Base-by-base conservation (phyloP, 2,888 invertebrate species). In the Cylloceria caligata region DNA sequence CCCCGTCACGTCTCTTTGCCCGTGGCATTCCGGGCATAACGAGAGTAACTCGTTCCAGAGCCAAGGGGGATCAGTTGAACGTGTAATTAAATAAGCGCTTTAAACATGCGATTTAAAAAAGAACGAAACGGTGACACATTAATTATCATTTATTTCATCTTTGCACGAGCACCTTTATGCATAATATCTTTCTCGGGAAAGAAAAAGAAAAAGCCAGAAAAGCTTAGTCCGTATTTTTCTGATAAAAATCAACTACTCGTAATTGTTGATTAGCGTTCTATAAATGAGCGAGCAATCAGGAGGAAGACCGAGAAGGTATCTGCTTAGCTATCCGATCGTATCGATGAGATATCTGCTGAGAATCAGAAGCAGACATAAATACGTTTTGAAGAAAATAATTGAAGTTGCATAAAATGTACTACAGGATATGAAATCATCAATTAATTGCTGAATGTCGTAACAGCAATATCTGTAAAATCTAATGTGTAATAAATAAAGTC, bases 31-130 rank as follows among this genome's bases (percentile, higher is more conserved):
- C 68, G 9, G 27, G 52, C 60, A 42, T 21, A 27, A 36, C 65
- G 34, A 55, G 34, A 55, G 24, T 19, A 65, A 78, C 30, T 64
- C 68, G 52, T 80, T 62, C 62, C 39, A 36, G 30, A 68, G 60
- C 21, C 62, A 39, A 39, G 57, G 55, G 71, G 72, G 11, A 27
- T 62, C 16, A 64, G 71, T 75, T 68, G 55, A 55, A 71, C 47
- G 47, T 57, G 57, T 57, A 67, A 79, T 81, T 76, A 76, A 81
- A 79, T 65, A 71, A 34, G 65, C 47, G 39, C 21, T 72, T 73
- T 47, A 78, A 65, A 57, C 27, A 55, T 30, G 36, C 72, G 64
- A 77, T 80, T 16, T 71, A 64, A 71, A 62, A 83, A 83, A 75
- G 60, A 11, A 79, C 67, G 68, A 68, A 71, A 79, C 68, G 71